These are phyloP conservation scores for Tenualosa ilisha DNA, from an alignment of 2,797 vertebrate species.

Conservation along the genomic window DNA sequence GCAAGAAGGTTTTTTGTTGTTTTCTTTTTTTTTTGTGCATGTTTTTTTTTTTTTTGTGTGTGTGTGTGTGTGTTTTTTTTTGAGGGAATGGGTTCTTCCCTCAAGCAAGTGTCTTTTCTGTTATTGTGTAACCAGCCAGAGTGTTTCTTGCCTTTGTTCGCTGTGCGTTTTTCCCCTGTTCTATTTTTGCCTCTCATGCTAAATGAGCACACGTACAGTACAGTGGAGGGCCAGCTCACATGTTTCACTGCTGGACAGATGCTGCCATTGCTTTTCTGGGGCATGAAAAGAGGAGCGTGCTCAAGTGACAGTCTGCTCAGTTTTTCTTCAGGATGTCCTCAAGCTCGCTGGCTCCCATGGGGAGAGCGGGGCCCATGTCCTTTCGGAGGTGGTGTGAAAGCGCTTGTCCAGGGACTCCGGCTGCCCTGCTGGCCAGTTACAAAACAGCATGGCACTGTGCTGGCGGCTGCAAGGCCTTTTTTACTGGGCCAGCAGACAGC, in stretches of 20 bases:
- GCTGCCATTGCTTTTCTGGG: slow-evolving; percentile 32
- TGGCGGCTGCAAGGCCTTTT: not conserved
- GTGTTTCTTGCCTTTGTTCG: slow-evolving; percentile 33
- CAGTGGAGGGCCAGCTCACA: slow-evolving; percentile 29
- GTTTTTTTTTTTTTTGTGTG: not conserved
- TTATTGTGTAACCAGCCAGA: slow-evolving; percentile 28
- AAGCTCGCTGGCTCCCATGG: not conserved
- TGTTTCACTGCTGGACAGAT: slow-evolving; percentile 46
- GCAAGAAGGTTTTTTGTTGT: slow-evolving; percentile 32
- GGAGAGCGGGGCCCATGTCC: not conserved
- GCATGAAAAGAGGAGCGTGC: slow-evolving; percentile 37
- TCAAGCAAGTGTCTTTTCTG: slow-evolving; percentile 26
- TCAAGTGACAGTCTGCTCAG: slow-evolving; percentile 16
- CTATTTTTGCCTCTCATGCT: slow-evolving; percentile 35
- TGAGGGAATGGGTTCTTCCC: slow-evolving; percentile 28
- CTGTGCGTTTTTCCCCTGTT: not conserved
- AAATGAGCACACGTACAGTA: slow-evolving; percentile 27
- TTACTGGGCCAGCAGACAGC: not conserved
- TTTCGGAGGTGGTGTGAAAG: not conserved
- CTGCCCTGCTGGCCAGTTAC: not conserved
- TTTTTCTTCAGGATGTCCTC: not conserved
- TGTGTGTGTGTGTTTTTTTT: not conserved
- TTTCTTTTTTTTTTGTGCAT: slow-evolving; percentile 18
- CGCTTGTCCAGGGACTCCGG: not conserved
- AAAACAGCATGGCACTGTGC: not conserved